Evolutionary conservation across 2,797 vertebrate genomes (phyloP), one percentile per base, ranked within the genome.

Genomic region (Melanotaenia pygmaea): DNA sequence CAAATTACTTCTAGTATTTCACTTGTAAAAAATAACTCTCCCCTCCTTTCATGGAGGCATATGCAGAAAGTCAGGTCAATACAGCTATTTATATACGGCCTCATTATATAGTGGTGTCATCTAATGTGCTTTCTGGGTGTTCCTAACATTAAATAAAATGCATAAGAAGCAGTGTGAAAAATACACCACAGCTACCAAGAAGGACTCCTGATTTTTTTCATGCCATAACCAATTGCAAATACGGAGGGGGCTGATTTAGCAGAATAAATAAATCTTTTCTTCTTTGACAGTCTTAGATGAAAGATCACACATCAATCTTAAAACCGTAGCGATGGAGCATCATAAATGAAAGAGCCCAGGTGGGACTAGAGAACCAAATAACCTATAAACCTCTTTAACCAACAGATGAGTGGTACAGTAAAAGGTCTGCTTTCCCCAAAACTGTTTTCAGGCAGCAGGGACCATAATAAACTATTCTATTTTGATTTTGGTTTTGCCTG

Each of bases 11-110:
- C 86, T 80, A 82, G 28, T 67, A 84, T 54, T 67, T 88, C 83
- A 90, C 85, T 86, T 86, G 88, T 86, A 88, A 94, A 91, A 89
- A 91, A 79, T 72, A 88, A 84, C 69, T 65, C 80, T 77, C 87
- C 75, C 86, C 77, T 67, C 80, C 77, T 87, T 89, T 80, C 86
- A 91, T 82, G 81, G 59, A 76, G 80, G 76, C 47, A 67, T 70
- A 85, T 90, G 90, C 88, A 72, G 72, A 93, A 88, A 92, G 87
- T 74, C 92, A 82, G 93, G 91, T 88, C 88, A 91, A 83, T 91
- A 90, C 68, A 60, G 89, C 88, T 94, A 95, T 81, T 89, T 86
- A 95, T 91, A 87, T 76, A 86, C 43, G 81, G 84, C 82, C 89
- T 92, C 91, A 88, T 94, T 94, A 92, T 85, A 87, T 67, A 70